Percentiles rank a stretch among this genome's conserved stretches.
Evolutionary conservation across 1,140 invertebrate species (phyloP).

Genomic region (Scylla paramamosain): DNA sequence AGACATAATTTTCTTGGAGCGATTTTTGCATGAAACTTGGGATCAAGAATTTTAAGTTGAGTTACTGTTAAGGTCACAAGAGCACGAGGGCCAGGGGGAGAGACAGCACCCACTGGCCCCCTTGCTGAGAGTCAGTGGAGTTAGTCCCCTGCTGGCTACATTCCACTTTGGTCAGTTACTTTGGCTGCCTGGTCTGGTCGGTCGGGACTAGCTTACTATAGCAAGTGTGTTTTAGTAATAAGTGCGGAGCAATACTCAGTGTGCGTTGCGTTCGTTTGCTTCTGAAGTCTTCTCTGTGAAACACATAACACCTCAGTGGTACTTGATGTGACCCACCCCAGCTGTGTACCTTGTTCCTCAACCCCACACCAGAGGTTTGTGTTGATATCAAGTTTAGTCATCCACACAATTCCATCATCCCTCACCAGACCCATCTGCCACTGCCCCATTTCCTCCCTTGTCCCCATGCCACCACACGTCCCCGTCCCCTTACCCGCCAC

Average conservation of each 20-base stretch:
- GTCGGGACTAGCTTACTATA: constrained; percentile 73
- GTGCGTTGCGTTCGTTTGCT: constrained; percentile 68
- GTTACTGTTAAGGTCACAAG: constrained; percentile 64
- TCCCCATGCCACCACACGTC: constrained; percentile 28
- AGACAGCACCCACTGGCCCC: constrained; percentile 28
- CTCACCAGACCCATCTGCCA: not conserved
- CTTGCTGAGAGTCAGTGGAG: constrained; percentile 69
- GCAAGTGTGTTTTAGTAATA: constrained; percentile 73
- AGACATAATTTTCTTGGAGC: constrained; percentile 39
- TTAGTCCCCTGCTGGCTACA: constrained; percentile 70
- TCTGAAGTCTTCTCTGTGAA: constrained; percentile 73
- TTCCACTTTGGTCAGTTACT: constrained; percentile 72
- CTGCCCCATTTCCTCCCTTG: not conserved
- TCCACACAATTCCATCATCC: constrained; percentile 22
- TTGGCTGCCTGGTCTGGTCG: constrained; percentile 52
- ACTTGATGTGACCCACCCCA: constrained; percentile 62
- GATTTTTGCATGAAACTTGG: constrained; percentile 68
- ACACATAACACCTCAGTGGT: constrained; percentile 76
- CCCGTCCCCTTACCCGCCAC: constrained; percentile 41
- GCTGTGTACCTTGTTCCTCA: constrained; percentile 58
- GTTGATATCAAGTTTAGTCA: constrained; percentile 27
- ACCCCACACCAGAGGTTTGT: constrained; percentile 27
- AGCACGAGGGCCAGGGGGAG: constrained; percentile 24
- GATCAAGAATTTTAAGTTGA: constrained; percentile 72
- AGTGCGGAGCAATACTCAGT: constrained; percentile 76